Conservation (phyloP, 2,113 vertebrate genomes). For the Platanista minor region DNA sequence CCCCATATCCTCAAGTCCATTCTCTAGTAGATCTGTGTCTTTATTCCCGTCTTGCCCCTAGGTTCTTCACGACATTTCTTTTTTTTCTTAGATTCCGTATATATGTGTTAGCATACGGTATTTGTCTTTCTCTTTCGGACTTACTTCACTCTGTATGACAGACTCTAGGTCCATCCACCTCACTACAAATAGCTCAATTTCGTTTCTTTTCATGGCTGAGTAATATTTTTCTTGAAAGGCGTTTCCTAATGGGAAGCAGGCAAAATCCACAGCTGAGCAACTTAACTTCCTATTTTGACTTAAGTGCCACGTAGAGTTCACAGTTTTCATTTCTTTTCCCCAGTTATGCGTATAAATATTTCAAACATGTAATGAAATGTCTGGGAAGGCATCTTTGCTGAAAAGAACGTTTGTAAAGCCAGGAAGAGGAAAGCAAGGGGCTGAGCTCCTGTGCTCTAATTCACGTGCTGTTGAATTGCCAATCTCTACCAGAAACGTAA, state of each 20-base stretch:
- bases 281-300: slow-evolving; percentile 37
- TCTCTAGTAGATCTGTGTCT: too few relatives aligned
- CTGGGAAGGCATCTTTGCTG: slow-evolving; percentile 19
- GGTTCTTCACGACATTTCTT: too few relatives aligned
- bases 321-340: slow-evolving; percentile 24
- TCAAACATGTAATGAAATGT: not conserved
- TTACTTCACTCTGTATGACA: too few relatives aligned
- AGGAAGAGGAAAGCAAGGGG: not conserved
- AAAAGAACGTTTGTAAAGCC: slow-evolving; percentile 18
- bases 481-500: not conserved
- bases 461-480: not conserved
- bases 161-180: too few relatives aligned
- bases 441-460: not conserved
- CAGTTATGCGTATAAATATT: not conserved
- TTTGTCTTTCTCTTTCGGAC: too few relatives aligned
- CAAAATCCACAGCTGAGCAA: not conserved
- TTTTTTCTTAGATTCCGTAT: too few relatives aligned
- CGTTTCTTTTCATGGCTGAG: too few relatives aligned
- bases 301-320: not conserved
- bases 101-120: too few relatives aligned
- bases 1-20: too few relatives aligned
- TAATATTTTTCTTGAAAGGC: slow-evolving; percentile 34
- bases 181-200: too few relatives aligned
- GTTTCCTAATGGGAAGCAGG: slow-evolving; percentile 31
- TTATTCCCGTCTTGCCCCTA: too few relatives aligned